These are phyloP conservation scores for Crotalus helleri DNA, from an alignment of 2,113 vertebrate species.

Conservation along the genomic window DNA sequence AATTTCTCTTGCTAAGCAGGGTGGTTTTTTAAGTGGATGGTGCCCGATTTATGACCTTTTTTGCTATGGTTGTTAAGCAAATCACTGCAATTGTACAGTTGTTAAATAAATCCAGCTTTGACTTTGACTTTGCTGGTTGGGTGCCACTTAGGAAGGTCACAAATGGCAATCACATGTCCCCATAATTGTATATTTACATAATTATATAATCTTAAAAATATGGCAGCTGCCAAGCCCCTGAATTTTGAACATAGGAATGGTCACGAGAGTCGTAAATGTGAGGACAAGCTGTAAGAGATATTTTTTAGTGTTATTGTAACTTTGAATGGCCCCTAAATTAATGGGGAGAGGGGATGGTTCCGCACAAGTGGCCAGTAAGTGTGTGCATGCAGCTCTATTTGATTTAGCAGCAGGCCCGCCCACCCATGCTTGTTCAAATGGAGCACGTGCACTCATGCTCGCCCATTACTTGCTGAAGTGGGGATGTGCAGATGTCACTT, in stretches of 20 bases:
- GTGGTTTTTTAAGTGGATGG: background rate
- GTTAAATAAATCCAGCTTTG: background rate
- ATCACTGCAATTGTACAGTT: background rate
- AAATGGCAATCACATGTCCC: background rate
- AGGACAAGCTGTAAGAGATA: background rate
- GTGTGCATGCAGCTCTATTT: too few relatives aligned
- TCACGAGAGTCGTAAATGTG: background rate
- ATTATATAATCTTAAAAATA: background rate
- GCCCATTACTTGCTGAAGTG: too few relatives aligned
- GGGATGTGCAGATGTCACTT: too few relatives aligned
- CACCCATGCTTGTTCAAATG: too few relatives aligned
- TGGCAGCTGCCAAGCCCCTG: background rate
- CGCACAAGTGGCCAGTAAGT: too few relatives aligned
- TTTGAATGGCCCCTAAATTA: background rate
- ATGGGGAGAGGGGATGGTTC: too few relatives aligned
- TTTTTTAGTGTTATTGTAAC: background rate
- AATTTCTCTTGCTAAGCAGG: background rate
- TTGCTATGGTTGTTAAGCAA: background rate
- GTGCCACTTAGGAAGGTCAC: background rate
- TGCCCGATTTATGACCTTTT: background rate
- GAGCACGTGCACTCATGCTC: too few relatives aligned
- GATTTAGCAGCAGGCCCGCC: too few relatives aligned
- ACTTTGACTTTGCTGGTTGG: background rate
- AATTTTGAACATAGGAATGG: background rate
- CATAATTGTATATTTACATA: background rate